A percentile compares a stretch with the other conserved stretches of the same genome.
These are phyloP conservation scores for Argyresthia albistria DNA, from an alignment of 2,888 invertebrate species.

Conservation along the genomic window DNA sequence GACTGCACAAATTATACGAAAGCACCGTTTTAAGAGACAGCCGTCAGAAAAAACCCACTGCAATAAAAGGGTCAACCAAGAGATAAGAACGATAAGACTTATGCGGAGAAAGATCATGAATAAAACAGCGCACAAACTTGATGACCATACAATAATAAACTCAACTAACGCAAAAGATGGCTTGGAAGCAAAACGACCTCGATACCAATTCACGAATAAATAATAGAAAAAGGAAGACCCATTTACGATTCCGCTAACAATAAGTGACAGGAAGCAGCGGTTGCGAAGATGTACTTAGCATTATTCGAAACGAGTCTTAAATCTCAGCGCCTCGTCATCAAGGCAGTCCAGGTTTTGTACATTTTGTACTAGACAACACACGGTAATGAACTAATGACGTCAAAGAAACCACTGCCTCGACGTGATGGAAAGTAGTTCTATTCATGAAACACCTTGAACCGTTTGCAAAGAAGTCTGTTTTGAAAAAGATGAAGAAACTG, in stretches of 20 bases:
- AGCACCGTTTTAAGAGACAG: constrained; percentile 14
- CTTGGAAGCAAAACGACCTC: constrained; percentile 29
- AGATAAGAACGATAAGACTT: background rate
- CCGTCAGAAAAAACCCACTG: too few relatives aligned
- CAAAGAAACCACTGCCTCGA: too few relatives aligned
- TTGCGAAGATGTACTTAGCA: constrained; percentile 8
- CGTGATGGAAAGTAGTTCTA: too few relatives aligned
- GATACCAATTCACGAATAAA: constrained; percentile 35
- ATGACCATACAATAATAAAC: background rate
- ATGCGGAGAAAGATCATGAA: constrained; percentile 3
- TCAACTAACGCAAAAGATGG: background rate
- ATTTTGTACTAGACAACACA: background rate
- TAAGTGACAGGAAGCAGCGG: constrained; percentile 41
- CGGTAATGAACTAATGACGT: background rate
- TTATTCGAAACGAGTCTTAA: too few relatives aligned
- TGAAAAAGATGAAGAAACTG: background rate
- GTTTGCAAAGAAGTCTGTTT: too few relatives aligned
- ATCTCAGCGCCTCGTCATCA: constrained; percentile 20
- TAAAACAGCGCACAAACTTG: too few relatives aligned
- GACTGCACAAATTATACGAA: too few relatives aligned
- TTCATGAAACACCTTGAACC: too few relatives aligned
- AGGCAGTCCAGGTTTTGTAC: constrained; percentile 26
- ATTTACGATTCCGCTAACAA: constrained; percentile 49
- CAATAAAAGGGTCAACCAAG: too few relatives aligned
- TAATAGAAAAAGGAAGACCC: constrained; percentile 22